Percentiles rank a stretch among this genome's conserved stretches.
These are phyloP conservation scores for Dipus sagitta DNA, from an alignment of 2,797 vertebrate genomes.

Conservation along the genomic window DNA sequence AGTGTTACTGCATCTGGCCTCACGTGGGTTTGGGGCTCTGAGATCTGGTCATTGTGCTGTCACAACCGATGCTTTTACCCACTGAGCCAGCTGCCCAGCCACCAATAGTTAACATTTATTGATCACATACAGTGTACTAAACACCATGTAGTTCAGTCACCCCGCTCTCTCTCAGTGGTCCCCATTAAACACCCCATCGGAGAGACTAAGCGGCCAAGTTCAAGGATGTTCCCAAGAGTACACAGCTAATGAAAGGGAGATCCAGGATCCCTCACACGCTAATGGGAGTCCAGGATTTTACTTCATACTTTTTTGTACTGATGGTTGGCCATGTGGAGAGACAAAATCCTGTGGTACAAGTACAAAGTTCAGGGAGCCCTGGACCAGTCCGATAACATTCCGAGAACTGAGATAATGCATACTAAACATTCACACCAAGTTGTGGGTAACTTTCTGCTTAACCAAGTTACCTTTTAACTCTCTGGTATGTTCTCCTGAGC, in stretches of 20 bases:
- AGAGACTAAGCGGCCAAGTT: neutral
- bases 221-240: neutral
- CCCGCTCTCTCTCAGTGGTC: neutral
- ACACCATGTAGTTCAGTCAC: neutral
- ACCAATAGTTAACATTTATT: neutral
- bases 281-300: neutral
- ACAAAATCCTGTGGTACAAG: constrained; percentile 11
- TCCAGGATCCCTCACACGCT: neutral
- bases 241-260: neutral
- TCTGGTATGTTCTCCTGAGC: neutral
- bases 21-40: too few species aligned
- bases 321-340: neutral
- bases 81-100: too few species aligned
- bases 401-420: neutral
- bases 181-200: neutral
- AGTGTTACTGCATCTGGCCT: too few species aligned
- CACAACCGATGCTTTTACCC: too few species aligned
- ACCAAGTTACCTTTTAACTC: neutral
- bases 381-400: neutral
- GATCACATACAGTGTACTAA: neutral
- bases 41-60: too few species aligned
- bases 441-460: neutral
- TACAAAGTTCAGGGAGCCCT: neutral
- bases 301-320: neutral
- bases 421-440: neutral